Percentiles rank a stretch among this genome's conserved stretches.
Conservation (phyloP, 2,888 invertebrate species). For the Mesodorylaimus sp. region DNA sequence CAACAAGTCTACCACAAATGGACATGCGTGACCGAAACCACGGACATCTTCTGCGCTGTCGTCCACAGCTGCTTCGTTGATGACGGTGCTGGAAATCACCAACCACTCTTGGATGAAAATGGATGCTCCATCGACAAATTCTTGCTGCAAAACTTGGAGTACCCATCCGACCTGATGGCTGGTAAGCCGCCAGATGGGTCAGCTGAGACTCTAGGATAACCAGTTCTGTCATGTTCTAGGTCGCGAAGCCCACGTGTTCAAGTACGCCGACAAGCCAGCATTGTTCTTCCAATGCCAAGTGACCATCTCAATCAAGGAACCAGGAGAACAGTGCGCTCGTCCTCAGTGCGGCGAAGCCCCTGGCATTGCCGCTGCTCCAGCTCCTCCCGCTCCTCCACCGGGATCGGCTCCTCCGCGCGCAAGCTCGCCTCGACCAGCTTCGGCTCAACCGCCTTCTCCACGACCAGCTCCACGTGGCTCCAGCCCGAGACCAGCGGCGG, state of each 20-base stretch:
- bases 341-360: slow-evolving; percentile 7
- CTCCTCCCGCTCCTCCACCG: no score
- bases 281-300: slow-evolving; percentile 27
- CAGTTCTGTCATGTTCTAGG: no score
- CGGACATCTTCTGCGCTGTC: slow-evolving; percentile 2
- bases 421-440: no score
- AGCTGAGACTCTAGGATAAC: no score
- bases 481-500: no score
- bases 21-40: slow-evolving; percentile 3
- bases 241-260: slow-evolving; percentile 26
- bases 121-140: slow-evolving; percentile 27
- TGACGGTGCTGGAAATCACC: slow-evolving; percentile 2
- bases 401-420: no score
- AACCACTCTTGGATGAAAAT: slow-evolving; percentile 1
- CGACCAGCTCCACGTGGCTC: no score
- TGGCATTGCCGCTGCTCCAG: slow-evolving; percentile 12
- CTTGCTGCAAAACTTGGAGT: slow-evolving; percentile 28
- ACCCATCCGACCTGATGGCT: slow-evolving; percentile 27
- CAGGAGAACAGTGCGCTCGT: slow-evolving; percentile 3
- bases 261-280: slow-evolving; percentile 24
- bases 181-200: neutral
- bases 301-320: slow-evolving; percentile 20
- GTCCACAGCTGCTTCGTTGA: slow-evolving; percentile 2
- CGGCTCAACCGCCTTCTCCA: no score
- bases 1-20: slow-evolving; percentile 4